Evolutionary conservation across 2,113 vertebrate genomes (phyloP).

Genomic region (Nestor notabilis): DNA sequence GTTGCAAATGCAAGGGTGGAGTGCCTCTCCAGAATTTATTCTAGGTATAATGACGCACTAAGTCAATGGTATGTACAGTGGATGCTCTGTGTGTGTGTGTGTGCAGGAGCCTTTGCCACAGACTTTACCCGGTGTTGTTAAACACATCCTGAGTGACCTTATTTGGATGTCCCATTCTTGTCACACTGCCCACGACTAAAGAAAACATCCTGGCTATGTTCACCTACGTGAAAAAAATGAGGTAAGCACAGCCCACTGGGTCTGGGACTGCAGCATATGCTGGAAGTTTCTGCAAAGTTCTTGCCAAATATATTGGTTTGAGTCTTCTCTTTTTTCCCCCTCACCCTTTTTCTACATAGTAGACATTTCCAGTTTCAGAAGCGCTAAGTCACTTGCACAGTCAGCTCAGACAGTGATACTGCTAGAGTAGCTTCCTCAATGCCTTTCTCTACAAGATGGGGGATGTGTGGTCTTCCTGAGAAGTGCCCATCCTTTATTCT

Average conservation of each 20-base stretch:
- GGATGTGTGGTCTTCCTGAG: neutral
- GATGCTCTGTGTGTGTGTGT: conserved; percentile 2
- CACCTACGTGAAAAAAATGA: conserved; percentile 65
- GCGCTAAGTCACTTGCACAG: neutral
- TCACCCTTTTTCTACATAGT: neutral
- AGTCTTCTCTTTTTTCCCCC: neutral
- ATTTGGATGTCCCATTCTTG: conserved; percentile 75
- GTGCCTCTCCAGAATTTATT: conserved; percentile 62
- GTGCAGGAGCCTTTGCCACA: conserved; percentile 26
- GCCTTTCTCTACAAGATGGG: neutral
- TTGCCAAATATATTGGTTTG: neutral
- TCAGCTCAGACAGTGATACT: neutral
- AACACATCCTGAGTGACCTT: conserved; percentile 67
- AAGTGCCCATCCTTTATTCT: neutral
- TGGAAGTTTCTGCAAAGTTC: conserved; percentile 24
- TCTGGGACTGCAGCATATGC: neutral
- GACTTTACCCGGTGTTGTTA: conserved; percentile 36
- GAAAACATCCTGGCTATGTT: conserved; percentile 77
- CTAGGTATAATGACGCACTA: conserved; percentile 46
- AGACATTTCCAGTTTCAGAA: neutral
- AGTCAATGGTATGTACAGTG: neutral
- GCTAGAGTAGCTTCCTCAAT: neutral
- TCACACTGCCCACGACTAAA: conserved; percentile 74
- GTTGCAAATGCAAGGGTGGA: conserved; percentile 38
- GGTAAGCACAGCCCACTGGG: conserved; percentile 64